Evolutionary conservation across 2,888 invertebrate genomes (phyloP).

Genomic region (Drosophila mulleri): DNA sequence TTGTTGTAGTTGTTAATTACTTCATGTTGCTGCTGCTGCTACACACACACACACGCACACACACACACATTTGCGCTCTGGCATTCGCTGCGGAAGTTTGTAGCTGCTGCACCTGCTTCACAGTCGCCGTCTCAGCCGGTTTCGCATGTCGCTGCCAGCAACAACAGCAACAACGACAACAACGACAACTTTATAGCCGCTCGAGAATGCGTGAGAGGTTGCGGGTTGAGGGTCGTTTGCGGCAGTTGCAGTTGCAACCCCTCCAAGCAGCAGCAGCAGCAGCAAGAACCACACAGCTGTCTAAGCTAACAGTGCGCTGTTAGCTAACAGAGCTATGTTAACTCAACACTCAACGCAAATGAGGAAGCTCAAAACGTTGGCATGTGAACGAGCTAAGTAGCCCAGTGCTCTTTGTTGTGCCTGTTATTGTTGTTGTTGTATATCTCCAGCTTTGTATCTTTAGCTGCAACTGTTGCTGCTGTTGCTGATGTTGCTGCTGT

Average conservation of each 20-base stretch:
- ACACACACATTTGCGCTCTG: slow-evolving; percentile 17
- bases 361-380: slow-evolving; percentile 57
- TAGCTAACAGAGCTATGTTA: slow-evolving; percentile 9
- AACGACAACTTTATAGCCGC: slow-evolving; percentile 74
- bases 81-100: slow-evolving; percentile 75
- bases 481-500: slow-evolving; percentile 27
- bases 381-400: slow-evolving; percentile 2
- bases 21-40: slow-evolving; percentile 69
- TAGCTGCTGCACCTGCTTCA: slow-evolving; percentile 70
- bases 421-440: background rate
- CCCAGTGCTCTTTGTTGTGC: background rate
- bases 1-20: slow-evolving; percentile 79
- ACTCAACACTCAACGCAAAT: slow-evolving; percentile 36
- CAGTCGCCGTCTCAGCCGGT: slow-evolving; percentile 64
- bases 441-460: slow-evolving; percentile 15
- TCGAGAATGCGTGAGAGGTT: slow-evolving; percentile 61
- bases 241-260: slow-evolving; percentile 61
- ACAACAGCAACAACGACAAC: slow-evolving; percentile 16
- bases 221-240: slow-evolving; percentile 31
- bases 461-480: slow-evolving; percentile 37
- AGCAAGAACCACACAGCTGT: slow-evolving; percentile 19
- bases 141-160: slow-evolving; percentile 64
- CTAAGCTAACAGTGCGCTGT: slow-evolving; percentile 31
- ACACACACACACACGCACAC: slow-evolving; percentile 47
- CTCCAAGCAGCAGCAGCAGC: slow-evolving; percentile 21